A percentile compares a stretch with the other conserved stretches of the same genome.
Conservation (phyloP, 2,113 vertebrate species). For the Acrocephalus kingi region DNA sequence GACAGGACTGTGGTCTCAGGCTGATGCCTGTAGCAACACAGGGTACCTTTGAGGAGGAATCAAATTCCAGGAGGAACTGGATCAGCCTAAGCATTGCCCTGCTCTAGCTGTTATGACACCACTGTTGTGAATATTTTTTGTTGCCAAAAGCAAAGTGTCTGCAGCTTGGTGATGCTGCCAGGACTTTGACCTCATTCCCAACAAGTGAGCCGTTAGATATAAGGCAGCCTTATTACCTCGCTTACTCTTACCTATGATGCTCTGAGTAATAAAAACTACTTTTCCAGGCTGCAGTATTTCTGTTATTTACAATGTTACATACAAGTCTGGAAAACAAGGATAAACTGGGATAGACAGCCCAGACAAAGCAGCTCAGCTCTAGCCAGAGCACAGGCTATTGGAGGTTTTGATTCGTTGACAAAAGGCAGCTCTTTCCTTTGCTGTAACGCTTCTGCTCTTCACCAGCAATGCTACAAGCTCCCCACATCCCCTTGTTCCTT, state of each 20-base stretch:
- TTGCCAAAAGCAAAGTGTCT: not conserved
- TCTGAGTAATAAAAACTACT: not conserved
- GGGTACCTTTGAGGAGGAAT: not conserved
- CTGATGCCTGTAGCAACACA: too few relatives aligned
- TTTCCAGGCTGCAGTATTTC: not conserved
- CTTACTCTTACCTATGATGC: not conserved
- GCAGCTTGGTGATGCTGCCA: not conserved
- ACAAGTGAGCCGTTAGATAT: not conserved
- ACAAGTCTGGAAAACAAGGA: not conserved
- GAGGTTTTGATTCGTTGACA: not conserved
- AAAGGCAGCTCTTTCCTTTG: not conserved
- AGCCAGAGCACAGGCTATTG: not conserved
- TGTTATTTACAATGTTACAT: not conserved
- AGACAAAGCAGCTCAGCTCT: not conserved
- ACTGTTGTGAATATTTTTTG: rapidly evolving
- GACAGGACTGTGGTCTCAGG: not conserved
- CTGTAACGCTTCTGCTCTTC: not conserved
- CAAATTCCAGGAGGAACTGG: not conserved
- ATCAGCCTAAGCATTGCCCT: not conserved
- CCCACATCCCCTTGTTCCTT: rapidly evolving
- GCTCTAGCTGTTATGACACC: not conserved
- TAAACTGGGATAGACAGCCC: not conserved
- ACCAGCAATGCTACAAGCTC: rapidly evolving
- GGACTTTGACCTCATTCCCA: not conserved
- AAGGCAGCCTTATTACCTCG: not conserved